Conservation (phyloP, 2,888 invertebrate genomes). For the Lordiphosa fenestrarum region DNA sequence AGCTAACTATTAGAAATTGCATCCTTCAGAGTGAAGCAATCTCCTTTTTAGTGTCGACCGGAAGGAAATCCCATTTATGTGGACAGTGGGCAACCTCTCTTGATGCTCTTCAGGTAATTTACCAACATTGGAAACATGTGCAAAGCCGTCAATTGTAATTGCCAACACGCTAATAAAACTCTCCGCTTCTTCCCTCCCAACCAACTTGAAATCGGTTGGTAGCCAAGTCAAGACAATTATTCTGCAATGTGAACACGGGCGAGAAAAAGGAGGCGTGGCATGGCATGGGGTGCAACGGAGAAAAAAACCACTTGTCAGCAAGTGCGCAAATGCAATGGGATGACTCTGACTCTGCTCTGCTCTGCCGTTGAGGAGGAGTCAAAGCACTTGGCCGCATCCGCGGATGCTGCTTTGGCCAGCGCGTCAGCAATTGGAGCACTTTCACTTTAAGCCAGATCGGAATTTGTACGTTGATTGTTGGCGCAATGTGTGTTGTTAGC, state of each 20-base stretch:
- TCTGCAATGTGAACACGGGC: conserved; percentile 62
- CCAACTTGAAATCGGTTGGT: conserved; percentile 31
- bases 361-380: conserved; percentile 56
- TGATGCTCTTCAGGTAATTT: conserved; percentile 50
- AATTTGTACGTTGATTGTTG: conserved; percentile 62
- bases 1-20: conserved; percentile 5
- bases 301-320: conserved; percentile 62
- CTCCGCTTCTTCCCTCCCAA: conserved; percentile 9
- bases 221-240: conserved; percentile 68
- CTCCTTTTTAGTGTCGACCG: conserved; percentile 34
- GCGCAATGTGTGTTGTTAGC: conserved; percentile 5
- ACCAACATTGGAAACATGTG: conserved; percentile 50
- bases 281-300: conserved; percentile 16
- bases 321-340: conserved; percentile 49
- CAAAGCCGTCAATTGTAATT: conserved; percentile 65
- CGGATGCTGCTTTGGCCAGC: conserved; percentile 24
- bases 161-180: conserved; percentile 57
- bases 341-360: not conserved
- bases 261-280: conserved; percentile 44
- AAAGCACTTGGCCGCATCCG: conserved; percentile 65
- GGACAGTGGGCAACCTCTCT: conserved; percentile 31
- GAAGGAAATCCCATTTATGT: conserved; percentile 63
- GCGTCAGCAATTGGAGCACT: conserved; percentile 77
- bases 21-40: conserved; percentile 26
- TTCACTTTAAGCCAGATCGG: conserved; percentile 74